Percentiles rank a stretch among this genome's conserved stretches.
Conservation (phyloP, 2,113 vertebrate genomes). For the Tonatia bakeri region DNA sequence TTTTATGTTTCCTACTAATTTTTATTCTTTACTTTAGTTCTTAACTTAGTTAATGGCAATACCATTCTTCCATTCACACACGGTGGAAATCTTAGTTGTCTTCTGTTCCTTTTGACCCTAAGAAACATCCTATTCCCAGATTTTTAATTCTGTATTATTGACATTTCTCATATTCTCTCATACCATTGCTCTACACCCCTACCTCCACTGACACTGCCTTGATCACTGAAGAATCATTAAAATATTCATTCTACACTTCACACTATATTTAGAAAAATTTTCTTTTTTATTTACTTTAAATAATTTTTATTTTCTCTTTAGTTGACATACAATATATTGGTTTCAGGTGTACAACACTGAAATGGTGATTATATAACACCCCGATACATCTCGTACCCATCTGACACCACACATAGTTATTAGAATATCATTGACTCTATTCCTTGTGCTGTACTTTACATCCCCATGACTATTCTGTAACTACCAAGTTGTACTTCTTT, state of each 20-base stretch:
- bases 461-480: no score
- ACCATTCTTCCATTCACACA: neutral
- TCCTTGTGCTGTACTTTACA: no score
- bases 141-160: neutral
- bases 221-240: neutral
- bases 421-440: no score
- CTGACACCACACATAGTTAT: no score
- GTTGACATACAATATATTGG: no score
- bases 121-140: neutral
- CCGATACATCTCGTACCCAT: no score
- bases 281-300: neutral
- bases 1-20: neutral
- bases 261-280: neutral
- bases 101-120: neutral
- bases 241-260: neutral
- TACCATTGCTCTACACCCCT: rapidly evolving
- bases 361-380: no score
- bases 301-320: no score
- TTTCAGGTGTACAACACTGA: no score
- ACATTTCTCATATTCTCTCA: neutral
- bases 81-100: neutral
- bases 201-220: neutral
- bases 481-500: no score
- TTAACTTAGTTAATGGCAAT: neutral
- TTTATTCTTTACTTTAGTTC: neutral